phyloP scores from a whole-genome alignment of 2,888 invertebrate genomes.

The Lasioglossum lativentre region DNA sequence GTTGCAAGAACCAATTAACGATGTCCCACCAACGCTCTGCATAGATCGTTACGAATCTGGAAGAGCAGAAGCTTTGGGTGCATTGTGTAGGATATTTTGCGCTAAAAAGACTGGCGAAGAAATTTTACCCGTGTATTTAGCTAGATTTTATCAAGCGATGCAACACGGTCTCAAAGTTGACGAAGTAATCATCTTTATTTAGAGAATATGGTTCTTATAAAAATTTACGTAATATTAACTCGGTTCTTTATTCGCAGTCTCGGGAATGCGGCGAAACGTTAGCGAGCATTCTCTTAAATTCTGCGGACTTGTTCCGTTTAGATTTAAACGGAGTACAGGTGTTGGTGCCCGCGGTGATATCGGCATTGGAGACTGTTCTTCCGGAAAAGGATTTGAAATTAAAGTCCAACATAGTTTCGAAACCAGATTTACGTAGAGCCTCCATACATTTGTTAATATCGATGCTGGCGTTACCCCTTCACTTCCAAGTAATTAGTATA shows the following conservation, averaged over 20 bases:
- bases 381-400: conserved; percentile 94
- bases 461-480: conserved; percentile 95
- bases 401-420: conserved; percentile 89
- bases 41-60: conserved; percentile 94
- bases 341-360: conserved; percentile 94
- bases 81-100: conserved; percentile 97
- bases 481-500: conserved; percentile 89
- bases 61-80: conserved; percentile 97
- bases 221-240: conserved; percentile 6
- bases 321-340: conserved; percentile 97
- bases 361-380: conserved; percentile 95
- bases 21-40: conserved; percentile 89
- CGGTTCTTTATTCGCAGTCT: conserved; percentile 74
- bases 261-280: conserved; percentile 91
- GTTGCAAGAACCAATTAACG: conserved; percentile 87
- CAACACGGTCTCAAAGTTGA: conserved; percentile 93
- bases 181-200: conserved; percentile 70
- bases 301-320: conserved; percentile 93
- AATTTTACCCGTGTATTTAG: conserved; percentile 96
- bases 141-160: conserved; percentile 96
- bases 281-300: conserved; percentile 94
- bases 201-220: background rate
- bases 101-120: conserved; percentile 97
- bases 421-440: conserved; percentile 93
- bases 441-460: conserved; percentile 96